A percentile compares a stretch with the other conserved stretches of the same genome.
Conservation (phyloP, 1,140 invertebrate genomes). For the Apis cerana region DNA sequence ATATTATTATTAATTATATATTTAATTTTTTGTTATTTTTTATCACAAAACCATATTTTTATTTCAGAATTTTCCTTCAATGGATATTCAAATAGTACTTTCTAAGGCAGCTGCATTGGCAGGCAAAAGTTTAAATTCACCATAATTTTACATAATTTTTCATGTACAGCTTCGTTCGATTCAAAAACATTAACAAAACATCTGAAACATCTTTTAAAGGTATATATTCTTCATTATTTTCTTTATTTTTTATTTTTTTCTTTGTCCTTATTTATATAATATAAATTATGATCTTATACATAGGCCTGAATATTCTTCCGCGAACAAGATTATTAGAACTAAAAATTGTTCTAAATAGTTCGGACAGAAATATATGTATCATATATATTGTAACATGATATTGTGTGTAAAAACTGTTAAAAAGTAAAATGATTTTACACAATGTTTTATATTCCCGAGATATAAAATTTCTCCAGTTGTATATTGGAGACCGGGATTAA, state of each 20-base stretch:
- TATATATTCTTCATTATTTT: conserved; percentile 5
- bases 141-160: conserved; percentile 16
- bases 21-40: no score
- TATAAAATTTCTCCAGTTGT: conserved; percentile 1
- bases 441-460: conserved; percentile 26
- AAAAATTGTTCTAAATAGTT: conserved; percentile 1
- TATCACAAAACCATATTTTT: not conserved
- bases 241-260: not conserved
- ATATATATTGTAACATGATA: not conserved
- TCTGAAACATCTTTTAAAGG: conserved; percentile 8
- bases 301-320: not conserved
- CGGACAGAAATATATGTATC: not conserved
- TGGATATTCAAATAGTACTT: conserved; percentile 87
- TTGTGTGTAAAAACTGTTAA: conserved; percentile 6
- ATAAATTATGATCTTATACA: conserved; percentile 20
- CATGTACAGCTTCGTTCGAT: not conserved
- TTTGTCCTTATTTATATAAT: not conserved
- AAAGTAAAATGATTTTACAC: conserved; percentile 20
- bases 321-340: conserved; percentile 6
- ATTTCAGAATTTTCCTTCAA: conserved; percentile 87
- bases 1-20: no score
- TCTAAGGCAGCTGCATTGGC: conserved; percentile 83
- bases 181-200: conserved; percentile 2
- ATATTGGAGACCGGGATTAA: not conserved
- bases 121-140: conserved; percentile 71